These are phyloP conservation scores for Willowsia nigromaculata DNA, from an alignment of 2,888 invertebrate species.

Conservation along the genomic window DNA sequence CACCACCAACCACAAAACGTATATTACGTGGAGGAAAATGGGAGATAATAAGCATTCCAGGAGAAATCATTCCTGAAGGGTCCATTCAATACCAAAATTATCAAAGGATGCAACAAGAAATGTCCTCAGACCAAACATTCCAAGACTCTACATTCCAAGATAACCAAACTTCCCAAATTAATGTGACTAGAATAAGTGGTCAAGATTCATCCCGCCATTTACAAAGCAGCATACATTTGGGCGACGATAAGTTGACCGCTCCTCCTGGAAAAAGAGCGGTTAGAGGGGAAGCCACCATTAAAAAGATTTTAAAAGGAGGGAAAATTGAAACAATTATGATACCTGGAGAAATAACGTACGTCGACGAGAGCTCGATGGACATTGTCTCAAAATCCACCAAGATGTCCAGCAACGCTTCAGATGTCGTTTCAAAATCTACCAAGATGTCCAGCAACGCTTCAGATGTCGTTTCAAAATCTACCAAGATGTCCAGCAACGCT, in stretches of 20 bases:
- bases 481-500: no score
- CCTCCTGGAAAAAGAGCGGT: slow-evolving; percentile 50
- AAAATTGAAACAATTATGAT: slow-evolving; percentile 71
- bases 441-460: no score
- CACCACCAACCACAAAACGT: slow-evolving; percentile 57
- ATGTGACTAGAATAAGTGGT: background rate
- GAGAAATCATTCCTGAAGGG: slow-evolving; percentile 57
- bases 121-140: slow-evolving; percentile 19
- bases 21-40: slow-evolving; percentile 74
- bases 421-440: no score
- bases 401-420: background rate
- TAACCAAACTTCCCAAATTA: background rate
- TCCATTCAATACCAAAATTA: slow-evolving; percentile 4
- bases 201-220: slow-evolving; percentile 26
- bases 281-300: slow-evolving; percentile 51
- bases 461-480: no score
- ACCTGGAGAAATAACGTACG: slow-evolving; percentile 66
- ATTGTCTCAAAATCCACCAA: background rate
- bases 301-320: slow-evolving; percentile 74
- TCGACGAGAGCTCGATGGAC: slow-evolving; percentile 47
- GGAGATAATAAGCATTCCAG: slow-evolving; percentile 64
- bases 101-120: slow-evolving; percentile 1
- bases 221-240: slow-evolving; percentile 27
- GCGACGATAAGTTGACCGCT: slow-evolving; percentile 21
- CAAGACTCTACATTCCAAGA: slow-evolving; percentile 17